phyloP scores from a whole-genome alignment of 2,888 invertebrate genomes.

The Pandemis corylana region DNA sequence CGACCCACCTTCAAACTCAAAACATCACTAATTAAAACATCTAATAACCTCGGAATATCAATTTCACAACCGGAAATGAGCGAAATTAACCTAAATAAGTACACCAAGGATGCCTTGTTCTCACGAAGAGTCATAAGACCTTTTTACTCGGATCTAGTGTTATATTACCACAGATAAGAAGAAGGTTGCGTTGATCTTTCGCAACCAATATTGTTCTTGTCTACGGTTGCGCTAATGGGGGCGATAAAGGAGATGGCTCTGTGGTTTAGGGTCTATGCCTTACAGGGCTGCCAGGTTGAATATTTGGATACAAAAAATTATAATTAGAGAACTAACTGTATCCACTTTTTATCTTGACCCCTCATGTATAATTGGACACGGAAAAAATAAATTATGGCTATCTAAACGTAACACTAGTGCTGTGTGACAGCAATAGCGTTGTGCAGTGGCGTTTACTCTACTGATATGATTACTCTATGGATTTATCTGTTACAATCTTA shows the following conservation, averaged over 20 bases:
- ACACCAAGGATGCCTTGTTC: conserved; percentile 33
- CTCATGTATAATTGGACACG: no score
- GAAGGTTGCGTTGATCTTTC: conserved; percentile 31
- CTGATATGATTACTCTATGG: no score
- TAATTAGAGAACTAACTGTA: no score
- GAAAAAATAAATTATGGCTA: no score
- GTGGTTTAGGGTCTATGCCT: conserved; percentile 11
- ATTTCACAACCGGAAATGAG: conserved; percentile 34
- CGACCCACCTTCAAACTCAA: background rate
- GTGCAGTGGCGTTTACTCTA: no score
- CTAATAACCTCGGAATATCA: conserved; percentile 26
- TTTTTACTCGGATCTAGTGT: conserved; percentile 20
- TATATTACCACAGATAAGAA: conserved; percentile 35
- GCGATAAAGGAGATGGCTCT: conserved; percentile 16
- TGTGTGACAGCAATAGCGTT: no score
- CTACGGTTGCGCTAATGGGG: conserved; percentile 20
- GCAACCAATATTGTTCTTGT: conserved; percentile 32
- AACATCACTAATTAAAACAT: conserved; percentile 3
- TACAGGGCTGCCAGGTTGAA: background rate
- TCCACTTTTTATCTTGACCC: no score
- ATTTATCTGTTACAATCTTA: no score
- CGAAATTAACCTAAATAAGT: conserved; percentile 38
- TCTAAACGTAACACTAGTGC: no score
- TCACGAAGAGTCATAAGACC: conserved; percentile 27
- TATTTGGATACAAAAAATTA: no score